A percentile compares a stretch with the other conserved stretches of the same genome.
Conservation (phyloP, 1,140 invertebrate species). For the Bombus balteatus region DNA sequence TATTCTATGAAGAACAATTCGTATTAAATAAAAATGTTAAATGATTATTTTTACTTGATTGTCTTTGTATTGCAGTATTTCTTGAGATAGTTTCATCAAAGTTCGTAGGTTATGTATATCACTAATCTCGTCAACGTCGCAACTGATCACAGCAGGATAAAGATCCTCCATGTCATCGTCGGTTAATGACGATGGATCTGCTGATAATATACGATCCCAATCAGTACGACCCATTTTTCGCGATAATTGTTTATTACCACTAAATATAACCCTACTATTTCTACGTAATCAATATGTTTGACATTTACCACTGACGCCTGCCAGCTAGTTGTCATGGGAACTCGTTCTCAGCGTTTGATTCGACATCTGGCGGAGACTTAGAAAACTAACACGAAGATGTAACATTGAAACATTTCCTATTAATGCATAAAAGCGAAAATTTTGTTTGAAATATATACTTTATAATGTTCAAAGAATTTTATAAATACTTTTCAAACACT, state of each 20-base stretch:
- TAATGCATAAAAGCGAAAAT: not conserved
- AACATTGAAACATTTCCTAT: not conserved
- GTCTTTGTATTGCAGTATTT: slow-evolving; percentile 86
- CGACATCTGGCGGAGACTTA: not conserved
- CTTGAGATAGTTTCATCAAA: slow-evolving; percentile 85
- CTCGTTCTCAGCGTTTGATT: not conserved
- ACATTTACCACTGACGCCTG: not conserved
- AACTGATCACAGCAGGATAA: slow-evolving; percentile 84
- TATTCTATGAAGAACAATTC: not conserved
- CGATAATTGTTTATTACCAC: slow-evolving; percentile 22
- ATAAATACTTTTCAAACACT: not conserved
- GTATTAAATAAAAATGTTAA: not conserved
- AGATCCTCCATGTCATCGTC: slow-evolving; percentile 86
- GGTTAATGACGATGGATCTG: slow-evolving; percentile 83
- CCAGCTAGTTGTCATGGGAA: slow-evolving; percentile 21
- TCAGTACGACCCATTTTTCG: slow-evolving; percentile 82
- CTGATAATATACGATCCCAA: slow-evolving; percentile 84
- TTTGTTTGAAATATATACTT: not conserved
- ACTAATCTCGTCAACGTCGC: slow-evolving; percentile 84
- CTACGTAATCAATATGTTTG: not conserved
- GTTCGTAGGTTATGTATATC: slow-evolving; percentile 83
- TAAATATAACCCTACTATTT: slow-evolving; percentile 13
- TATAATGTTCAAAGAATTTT: not conserved
- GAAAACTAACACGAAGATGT: too few species aligned
- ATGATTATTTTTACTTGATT: slow-evolving; percentile 83